Base-by-base conservation (phyloP, 2,888 invertebrate species). In the Cephus spinipes region DNA sequence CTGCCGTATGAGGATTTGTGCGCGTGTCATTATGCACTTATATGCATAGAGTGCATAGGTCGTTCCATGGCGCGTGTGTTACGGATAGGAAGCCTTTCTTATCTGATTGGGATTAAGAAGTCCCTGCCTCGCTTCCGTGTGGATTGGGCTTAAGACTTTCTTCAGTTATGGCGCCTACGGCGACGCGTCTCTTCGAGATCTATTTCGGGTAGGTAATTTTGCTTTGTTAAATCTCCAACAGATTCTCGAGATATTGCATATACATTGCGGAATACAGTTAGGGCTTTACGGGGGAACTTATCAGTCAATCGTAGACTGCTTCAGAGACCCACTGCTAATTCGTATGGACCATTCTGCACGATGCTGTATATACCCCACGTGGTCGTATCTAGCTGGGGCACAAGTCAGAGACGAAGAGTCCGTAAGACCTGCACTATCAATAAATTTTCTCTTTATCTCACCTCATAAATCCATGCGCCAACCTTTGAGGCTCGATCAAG, bases 401-500 rank as follows among this genome's bases (percentile, higher is more conserved):
- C 33, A 34, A 34, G 30, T 30, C 69, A 11, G 30, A 69, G 32
- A 69, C 36, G 32, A 32, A 69, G 69, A 69, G 30, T 69, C n/a
- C 4, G 69, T 77, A 76, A 69, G 79, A 81, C 68, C 75, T 73
- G 77, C 74, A 79, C 80, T 85, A 81, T 84, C 86, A 83, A 88
- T 88, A 88, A 88, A 88, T 88, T 34, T 34, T 34, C 33, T 34
- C 9, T 34, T 85, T 87, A 87, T 88, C 87, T 76, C 31, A 15
- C 12, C 40, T 80, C 85, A 86, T 88, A 88, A 88, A 88, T 88
- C 79, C 81, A 32, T 74, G 74, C 79, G 74, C 33, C 75, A 75
- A 78, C 82, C 85, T 87, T 88, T 88, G 85, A 81, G 82, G 74
- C 80, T 81, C 87, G 84, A 83, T 81, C 85, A 81, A 86, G 82